A percentile compares a stretch with the other conserved stretches of the same genome.
These are phyloP conservation scores for Eristalis arbustorum DNA, from an alignment of 2,888 invertebrate species.

Conservation along the genomic window DNA sequence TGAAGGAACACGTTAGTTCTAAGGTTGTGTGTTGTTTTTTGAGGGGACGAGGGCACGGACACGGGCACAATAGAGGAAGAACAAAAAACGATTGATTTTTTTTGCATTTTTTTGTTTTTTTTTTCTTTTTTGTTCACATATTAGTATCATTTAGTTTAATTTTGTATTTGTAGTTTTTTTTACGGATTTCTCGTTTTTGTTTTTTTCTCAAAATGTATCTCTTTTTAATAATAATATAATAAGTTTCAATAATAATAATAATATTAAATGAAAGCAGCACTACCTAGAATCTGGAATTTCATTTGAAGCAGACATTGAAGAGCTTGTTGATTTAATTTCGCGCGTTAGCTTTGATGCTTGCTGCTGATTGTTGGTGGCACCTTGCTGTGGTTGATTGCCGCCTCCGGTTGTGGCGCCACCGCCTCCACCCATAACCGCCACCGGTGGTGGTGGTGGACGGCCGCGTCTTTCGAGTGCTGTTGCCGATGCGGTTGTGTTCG, in stretches of 20 bases:
- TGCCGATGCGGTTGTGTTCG: conserved; percentile 74
- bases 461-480: conserved; percentile 78
- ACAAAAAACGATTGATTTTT: conserved; percentile 56
- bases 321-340: conserved; percentile 73
- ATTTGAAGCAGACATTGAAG: conserved; percentile 77
- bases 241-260: conserved; percentile 79
- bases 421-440: conserved; percentile 46
- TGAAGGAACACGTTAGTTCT: conserved; percentile 34
- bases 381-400: conserved; percentile 70
- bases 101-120: conserved; percentile 32
- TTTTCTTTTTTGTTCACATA: conserved; percentile 36
- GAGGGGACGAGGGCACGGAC: neutral
- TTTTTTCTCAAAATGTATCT: conserved; percentile 63
- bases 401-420: conserved; percentile 68
- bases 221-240: conserved; percentile 77
- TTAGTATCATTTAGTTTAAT: conserved; percentile 68
- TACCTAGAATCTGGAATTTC: conserved; percentile 81
- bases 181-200: conserved; percentile 27
- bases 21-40: neutral
- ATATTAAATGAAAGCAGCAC: conserved; percentile 76
- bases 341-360: conserved; percentile 77
- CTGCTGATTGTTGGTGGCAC: conserved; percentile 72
- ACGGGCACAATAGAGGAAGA: conserved; percentile 22
- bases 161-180: conserved; percentile 54
- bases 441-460: conserved; percentile 76